These are phyloP conservation scores for Drosophila ambigua DNA, from an alignment of 1,140 invertebrate genomes.

Conservation along the genomic window DNA sequence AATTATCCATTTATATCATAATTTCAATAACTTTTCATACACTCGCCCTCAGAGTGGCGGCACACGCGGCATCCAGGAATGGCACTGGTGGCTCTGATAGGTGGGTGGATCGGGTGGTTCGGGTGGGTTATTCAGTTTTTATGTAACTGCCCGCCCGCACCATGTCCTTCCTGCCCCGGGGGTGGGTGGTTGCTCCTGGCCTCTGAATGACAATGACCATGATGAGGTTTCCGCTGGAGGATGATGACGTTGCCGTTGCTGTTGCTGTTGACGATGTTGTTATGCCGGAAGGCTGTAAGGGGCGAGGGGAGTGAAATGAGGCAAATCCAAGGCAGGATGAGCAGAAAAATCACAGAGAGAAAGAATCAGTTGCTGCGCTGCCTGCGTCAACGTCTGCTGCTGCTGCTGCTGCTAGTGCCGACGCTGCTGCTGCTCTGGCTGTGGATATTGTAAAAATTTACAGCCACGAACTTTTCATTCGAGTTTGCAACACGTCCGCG, in stretches of 20 bases:
- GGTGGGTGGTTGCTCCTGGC: slow-evolving; percentile 53
- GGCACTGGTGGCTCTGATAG: slow-evolving; percentile 45
- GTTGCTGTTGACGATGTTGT: slow-evolving; percentile 30
- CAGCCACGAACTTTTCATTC: slow-evolving; percentile 73
- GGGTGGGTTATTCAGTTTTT: slow-evolving; percentile 60
- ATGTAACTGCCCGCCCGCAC: slow-evolving; percentile 59
- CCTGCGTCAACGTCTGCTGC: slow-evolving; percentile 28
- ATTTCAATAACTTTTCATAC: slow-evolving; percentile 81
- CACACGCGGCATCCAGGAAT: slow-evolving; percentile 23
- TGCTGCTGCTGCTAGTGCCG: not conserved
- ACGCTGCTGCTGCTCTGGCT: slow-evolving; percentile 22
- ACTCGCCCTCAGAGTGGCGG: slow-evolving; percentile 40
- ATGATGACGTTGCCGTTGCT: slow-evolving; percentile 23
- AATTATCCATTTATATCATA: slow-evolving; percentile 80
- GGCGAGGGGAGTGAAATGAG: slow-evolving; percentile 27
- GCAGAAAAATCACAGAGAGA: slow-evolving; percentile 72
- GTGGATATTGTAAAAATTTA: slow-evolving; percentile 78
- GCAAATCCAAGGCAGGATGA: slow-evolving; percentile 24
- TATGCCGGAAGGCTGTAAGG: slow-evolving; percentile 8
- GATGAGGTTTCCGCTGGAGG: slow-evolving; percentile 22
- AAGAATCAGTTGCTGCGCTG: slow-evolving; percentile 49
- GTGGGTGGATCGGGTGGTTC: slow-evolving; percentile 47
- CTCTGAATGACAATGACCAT: slow-evolving; percentile 63
- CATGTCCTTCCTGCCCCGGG: too few relatives aligned
- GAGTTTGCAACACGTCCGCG: slow-evolving; percentile 72